Percentiles rank a stretch among this genome's conserved stretches.
Conservation (phyloP, 2,888 invertebrate species). For the Galerucella pusilla region DNA sequence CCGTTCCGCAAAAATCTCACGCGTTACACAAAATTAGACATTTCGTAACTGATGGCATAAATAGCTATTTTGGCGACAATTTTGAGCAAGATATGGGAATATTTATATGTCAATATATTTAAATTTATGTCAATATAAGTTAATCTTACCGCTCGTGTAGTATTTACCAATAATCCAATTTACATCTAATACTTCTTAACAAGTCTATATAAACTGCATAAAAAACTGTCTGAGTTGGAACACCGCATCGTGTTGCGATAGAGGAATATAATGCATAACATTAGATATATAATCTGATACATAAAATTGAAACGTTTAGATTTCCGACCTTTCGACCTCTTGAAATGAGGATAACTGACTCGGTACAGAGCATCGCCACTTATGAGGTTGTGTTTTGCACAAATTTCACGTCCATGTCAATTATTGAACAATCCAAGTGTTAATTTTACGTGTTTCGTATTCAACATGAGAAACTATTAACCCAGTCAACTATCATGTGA, state of each 20-base stretch:
- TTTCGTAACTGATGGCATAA: too few relatives aligned
- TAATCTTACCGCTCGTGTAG: not conserved
- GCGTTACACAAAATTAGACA: too few relatives aligned
- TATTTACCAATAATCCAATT: conserved; percentile 38
- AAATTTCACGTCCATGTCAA: conserved; percentile 42
- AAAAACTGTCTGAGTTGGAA: conserved; percentile 42
- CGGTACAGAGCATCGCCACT: conserved; percentile 32
- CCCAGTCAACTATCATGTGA: conserved; percentile 12
- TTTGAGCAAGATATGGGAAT: too few relatives aligned
- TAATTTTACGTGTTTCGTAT: conserved; percentile 31
- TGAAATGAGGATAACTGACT: conserved; percentile 41
- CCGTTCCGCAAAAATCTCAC: too few relatives aligned
- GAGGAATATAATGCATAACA: conserved; percentile 42
- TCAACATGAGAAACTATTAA: conserved; percentile 23
- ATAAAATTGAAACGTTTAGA: conserved; percentile 49
- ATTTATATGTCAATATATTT: too few relatives aligned
- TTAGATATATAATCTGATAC: conserved; percentile 46
- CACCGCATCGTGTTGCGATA: conserved; percentile 40
- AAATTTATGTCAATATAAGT: too few relatives aligned
- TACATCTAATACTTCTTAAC: conserved; percentile 36
- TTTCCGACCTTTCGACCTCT: conserved; percentile 41
- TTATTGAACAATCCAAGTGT: conserved; percentile 36
- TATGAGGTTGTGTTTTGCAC: conserved; percentile 38
- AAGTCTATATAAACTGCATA: conserved; percentile 46
- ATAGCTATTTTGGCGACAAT: too few relatives aligned